Conservation (phyloP, 2,888 invertebrate genomes). For the Drosophila nigricruria region DNA sequence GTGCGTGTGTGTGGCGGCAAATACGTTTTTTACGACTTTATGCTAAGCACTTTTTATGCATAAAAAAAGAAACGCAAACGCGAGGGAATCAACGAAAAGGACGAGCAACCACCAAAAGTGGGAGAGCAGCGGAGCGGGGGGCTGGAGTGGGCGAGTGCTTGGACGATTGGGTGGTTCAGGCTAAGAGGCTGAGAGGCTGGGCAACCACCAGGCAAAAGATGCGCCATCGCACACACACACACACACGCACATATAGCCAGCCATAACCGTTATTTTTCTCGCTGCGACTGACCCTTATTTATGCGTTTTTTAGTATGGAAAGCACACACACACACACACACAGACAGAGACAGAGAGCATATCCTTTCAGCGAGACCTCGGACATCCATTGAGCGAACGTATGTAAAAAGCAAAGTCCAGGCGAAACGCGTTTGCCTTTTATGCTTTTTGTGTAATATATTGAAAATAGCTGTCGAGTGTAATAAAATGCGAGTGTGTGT, state of each 20-base stretch:
- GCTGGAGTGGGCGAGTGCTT: constrained; percentile 7
- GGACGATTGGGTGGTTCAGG: constrained; percentile 4
- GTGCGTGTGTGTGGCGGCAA: constrained; percentile 66
- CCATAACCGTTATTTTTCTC: constrained; percentile 68
- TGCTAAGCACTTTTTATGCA: constrained; percentile 83
- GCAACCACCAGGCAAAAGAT: constrained; percentile 48
- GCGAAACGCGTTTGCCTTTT: constrained; percentile 66
- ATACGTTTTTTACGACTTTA: constrained; percentile 83
- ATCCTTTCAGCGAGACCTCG: constrained; percentile 66
- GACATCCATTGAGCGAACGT: constrained; percentile 39
- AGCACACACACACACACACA: constrained; percentile 52
- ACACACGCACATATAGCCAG: constrained; percentile 37
- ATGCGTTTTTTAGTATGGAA: constrained; percentile 83
- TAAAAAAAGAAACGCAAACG: constrained; percentile 61
- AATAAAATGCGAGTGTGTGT: constrained; percentile 76
- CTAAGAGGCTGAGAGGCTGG: constrained; percentile 1
- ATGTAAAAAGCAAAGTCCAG: constrained; percentile 70
- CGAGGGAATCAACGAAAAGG: constrained; percentile 21
- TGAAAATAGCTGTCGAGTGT: constrained; percentile 82
- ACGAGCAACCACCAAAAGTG: constrained; percentile 43
- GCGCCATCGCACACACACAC: constrained; percentile 9
- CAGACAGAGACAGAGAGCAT: constrained; percentile 28
- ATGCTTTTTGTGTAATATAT: constrained; percentile 79
- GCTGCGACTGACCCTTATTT: constrained; percentile 69
- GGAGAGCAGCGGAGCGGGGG: neutral